Evolutionary conservation across 2,113 vertebrate species (phyloP).

Genomic region (Pelusios castaneus): DNA sequence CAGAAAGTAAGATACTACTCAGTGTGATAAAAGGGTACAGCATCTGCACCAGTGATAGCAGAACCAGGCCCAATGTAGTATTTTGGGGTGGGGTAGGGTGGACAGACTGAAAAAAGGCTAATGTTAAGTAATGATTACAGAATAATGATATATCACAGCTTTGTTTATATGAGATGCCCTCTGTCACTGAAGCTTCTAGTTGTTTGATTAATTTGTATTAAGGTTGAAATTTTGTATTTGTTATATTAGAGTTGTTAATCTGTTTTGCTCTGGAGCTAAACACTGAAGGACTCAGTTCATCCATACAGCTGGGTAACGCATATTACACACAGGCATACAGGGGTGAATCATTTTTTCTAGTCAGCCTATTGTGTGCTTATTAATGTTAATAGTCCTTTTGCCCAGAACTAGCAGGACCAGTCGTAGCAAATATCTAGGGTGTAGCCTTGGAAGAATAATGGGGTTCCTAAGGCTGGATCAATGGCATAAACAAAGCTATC

Average conservation of each 20-base stretch:
- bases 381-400: slow-evolving; percentile 11
- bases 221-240: neutral
- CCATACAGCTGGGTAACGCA: neutral
- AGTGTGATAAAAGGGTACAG: neutral
- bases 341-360: slow-evolving; percentile 42
- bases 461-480: slow-evolving; percentile 32
- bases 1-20: neutral
- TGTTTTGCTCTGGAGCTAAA: neutral
- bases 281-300: neutral
- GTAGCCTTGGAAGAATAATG: slow-evolving; percentile 4
- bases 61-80: neutral
- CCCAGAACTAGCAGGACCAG: slow-evolving; percentile 42
- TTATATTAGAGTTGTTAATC: neutral
- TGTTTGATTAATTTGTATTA: neutral
- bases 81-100: neutral
- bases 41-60: neutral
- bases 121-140: neutral
- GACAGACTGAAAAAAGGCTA: neutral
- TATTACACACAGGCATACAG: neutral
- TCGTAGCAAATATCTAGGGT: neutral
- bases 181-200: neutral
- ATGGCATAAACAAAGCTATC: neutral
- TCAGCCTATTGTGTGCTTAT: neutral
- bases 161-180: neutral
- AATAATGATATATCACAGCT: neutral